Base-by-base conservation (phyloP, 2,888 invertebrate species). In the Netelia virgata region DNA sequence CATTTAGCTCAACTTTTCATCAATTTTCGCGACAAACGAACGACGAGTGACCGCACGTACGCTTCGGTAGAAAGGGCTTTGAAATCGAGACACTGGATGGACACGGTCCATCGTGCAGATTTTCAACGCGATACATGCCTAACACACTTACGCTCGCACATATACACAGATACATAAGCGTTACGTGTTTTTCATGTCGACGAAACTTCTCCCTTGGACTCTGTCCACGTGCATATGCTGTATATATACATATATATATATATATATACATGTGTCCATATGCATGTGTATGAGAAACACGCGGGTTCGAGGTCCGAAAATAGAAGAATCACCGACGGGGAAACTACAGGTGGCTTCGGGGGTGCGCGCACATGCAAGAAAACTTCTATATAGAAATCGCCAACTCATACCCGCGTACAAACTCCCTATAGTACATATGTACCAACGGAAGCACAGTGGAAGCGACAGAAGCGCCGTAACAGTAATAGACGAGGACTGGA, bases 261-360 rank as follows among this genome's bases (percentile, higher is more conserved):
- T 43, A 50, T 50, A 50, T 18, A 14, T 68, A 47, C 18, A 20
- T 18, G 11, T 66, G n/a, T 76, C 23, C 57, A 57, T 10, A 53
- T n/a, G 47, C 47, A 18, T 57, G 57, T 41, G 78, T 61, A 70
- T 2, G 70, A 70, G 63, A 64, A 59, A 77, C 69, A 77, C 69
- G 68, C 77, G 70, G 78, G 63, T 63, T 78, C 41, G 53, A 43
- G 55, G 10, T 78, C 78, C 70, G 63, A 78, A 78, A 78, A 78
- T 78, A 78, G 78, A 70, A 70, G 78, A 78, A 63, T 78, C 78
- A 43, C 53, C 78, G 63, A 78, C 70, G 78, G 63, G 78, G 20
- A 78, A 78, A 78, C 78, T 78, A 78, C 78, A 78, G 78, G 78
- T 78, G 78, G 78, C 70, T 70, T 78, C 63, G 63, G 63, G 61